These are phyloP conservation scores for Thamnophis sirtalis DNA, from an alignment of 2,113 vertebrate genomes.

Conservation along the genomic window DNA sequence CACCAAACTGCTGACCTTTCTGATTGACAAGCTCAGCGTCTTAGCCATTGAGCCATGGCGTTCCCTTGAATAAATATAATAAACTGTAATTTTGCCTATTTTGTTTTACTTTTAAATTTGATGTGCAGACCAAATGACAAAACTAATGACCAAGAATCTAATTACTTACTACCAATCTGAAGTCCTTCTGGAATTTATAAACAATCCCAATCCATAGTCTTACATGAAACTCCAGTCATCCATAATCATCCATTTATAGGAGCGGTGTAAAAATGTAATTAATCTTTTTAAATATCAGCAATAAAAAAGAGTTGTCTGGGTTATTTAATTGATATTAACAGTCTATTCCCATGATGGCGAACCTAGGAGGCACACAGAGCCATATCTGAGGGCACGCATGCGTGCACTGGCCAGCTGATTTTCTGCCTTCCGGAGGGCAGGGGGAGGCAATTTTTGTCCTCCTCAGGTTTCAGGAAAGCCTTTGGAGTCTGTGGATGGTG, in stretches of 20 bases:
- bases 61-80: neutral
- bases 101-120: neutral
- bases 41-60: too few species aligned
- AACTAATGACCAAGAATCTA: neutral
- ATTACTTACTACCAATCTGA: neutral
- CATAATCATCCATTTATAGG: neutral
- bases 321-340: neutral
- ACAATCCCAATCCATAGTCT: neutral
- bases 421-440: too few species aligned
- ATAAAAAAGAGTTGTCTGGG: neutral
- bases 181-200: neutral
- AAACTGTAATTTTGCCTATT: neutral
- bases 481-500: too few species aligned
- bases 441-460: too few species aligned
- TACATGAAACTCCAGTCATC: neutral
- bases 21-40: too few species aligned
- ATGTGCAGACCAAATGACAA: neutral
- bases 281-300: neutral
- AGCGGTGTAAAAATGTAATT: neutral
- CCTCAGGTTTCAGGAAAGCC: too few species aligned
- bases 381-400: too few species aligned
- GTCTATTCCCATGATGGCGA: neutral
- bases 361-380: too few species aligned
- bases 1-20: too few species aligned
- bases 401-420: too few species aligned